phyloP scores from a whole-genome alignment of 2,888 invertebrate species.

The Xylota sylvarum region DNA sequence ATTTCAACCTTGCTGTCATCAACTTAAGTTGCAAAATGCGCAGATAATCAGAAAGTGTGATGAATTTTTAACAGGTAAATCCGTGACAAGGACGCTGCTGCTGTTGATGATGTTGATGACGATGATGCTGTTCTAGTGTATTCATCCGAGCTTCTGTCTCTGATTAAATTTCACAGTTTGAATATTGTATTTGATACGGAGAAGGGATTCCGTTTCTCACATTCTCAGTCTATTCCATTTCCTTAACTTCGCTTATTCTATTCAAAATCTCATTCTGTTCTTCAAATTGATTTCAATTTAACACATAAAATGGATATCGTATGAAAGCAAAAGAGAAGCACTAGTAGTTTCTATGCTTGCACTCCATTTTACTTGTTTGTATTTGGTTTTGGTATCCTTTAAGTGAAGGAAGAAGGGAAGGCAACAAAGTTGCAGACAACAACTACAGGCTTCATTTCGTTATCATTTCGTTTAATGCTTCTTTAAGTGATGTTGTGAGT shows the following conservation, averaged over 20 bases:
- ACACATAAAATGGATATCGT: constrained; percentile 70
- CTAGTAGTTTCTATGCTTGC: constrained; percentile 38
- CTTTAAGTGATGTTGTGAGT: constrained; percentile 73
- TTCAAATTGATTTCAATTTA: constrained; percentile 75
- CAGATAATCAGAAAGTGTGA: constrained; percentile 43
- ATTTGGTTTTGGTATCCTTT: constrained; percentile 16
- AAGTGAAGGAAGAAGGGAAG: neutral
- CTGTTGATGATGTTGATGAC: constrained; percentile 13
- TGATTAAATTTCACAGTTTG: constrained; percentile 46
- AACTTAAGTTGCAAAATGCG: constrained; percentile 18
- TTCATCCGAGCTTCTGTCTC: constrained; percentile 16
- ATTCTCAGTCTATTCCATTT: constrained; percentile 36
- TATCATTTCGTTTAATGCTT: constrained; percentile 75
- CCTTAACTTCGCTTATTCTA: constrained; percentile 45
- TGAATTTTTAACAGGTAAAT: constrained; percentile 49
- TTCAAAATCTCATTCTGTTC: constrained; percentile 66
- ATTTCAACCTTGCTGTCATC: constrained; percentile 21
- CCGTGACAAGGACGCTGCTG: constrained; percentile 17
- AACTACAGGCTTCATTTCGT: constrained; percentile 73
- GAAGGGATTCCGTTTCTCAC: neutral
- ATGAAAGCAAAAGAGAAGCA: constrained; percentile 11
- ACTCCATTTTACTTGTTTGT: constrained; percentile 26
- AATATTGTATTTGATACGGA: constrained; percentile 45
- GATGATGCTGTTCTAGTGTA: constrained; percentile 10
- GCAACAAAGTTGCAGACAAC: constrained; percentile 51